Evolutionary conservation across 2,113 vertebrate species (phyloP), one percentile per base, ranked within the genome.

Genomic region (Fulmarus glacialis): DNA sequence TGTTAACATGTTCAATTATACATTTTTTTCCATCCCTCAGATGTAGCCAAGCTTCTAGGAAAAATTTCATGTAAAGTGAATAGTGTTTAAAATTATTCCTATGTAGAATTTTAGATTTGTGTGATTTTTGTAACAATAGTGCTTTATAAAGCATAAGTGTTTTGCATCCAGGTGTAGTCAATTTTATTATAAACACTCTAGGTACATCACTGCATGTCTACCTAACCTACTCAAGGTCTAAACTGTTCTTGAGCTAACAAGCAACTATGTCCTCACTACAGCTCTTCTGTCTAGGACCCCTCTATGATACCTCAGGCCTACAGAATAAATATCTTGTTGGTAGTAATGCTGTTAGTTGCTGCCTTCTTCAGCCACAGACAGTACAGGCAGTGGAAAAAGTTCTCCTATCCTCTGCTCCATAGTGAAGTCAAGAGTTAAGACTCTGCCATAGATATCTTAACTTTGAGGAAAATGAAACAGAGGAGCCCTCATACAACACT

Each of bases 11-110:
- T 47, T 56, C 30, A 43, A 21, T 52, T 70, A 40, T 11, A n/a
- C 6, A 21, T 63, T 66, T 86, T 52, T 52, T 73, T 27, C 64
- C 6, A 26, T 38, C 17, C 23, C 8, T 70, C 48, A 62, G 18
- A 58, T 6, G 5, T 4, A 85, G 27, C 2, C 16, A 90, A 42
- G n/a, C 12, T 75, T 63, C 29, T 15, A 45, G 34, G 6, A 58
- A 53, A 71, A 71, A 13, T 5, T 1, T 19, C 16, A 34, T 1
- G 0, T 36, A 27, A 48, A 56, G 7, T 71, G 3, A 18, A 0
- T 19, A 47, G 4, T 9, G 6, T 52, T 90, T 56, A 71, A 74
- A 67, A 45, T 75, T 50, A 89, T 50, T 80, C 15, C 12, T 68
- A 14, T 10, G 6, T 9, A 55, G 24, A 67, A 80, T 40, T 32